Evolutionary conservation across 2,113 vertebrate genomes (phyloP), one percentile per base, ranked within the genome.

Genomic region (Istiophorus platypterus): DNA sequence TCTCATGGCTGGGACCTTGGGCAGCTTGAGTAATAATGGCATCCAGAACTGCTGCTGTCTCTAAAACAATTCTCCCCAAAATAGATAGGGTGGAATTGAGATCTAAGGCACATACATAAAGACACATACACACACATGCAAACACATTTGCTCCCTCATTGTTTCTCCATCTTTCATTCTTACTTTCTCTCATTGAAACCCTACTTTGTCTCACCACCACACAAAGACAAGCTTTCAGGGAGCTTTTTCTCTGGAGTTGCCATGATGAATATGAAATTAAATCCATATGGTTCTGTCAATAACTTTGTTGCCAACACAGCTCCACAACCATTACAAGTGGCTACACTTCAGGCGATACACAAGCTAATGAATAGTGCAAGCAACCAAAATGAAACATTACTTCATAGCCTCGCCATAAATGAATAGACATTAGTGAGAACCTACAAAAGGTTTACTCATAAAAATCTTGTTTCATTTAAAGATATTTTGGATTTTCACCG

Each of bases 301-400:
- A 90, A 78, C 69, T 29, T 63, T 27, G 70, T 83, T 81, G 72
- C 81, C 86, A 82, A 84, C 72, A 59, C 85, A n/a, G 52, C 82
- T 88, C 58, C 76, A 0, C 84, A 42, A 57, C 82, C 81, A 72
- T 88, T 83, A 67, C 74, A 93, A 89, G 90, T 79, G 81, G 90
- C 85, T 76, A 52, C 84, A 88, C 91, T 88, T 77, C 86, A 6
- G 90, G 91, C 87, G n/a, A 90, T 86, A 82, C 59, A 54, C 77
- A 27, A 78, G 68, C 82, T 92, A 93, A 94, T 94, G 91, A 93
- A 93, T 92, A 90, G 89, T 85, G 87, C 85, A 82, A 84, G 92
- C 85, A 93, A 91, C 76, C 86, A 85, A 91, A 92, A 77, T 80
- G 67, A 87, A 91, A 88, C 76, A 79, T 88, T 85, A 84, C 85